A percentile compares a stretch with the other conserved stretches of the same genome.
Conservation (phyloP, 1,140 invertebrate genomes). For the Rhagoletis zephyria region DNA sequence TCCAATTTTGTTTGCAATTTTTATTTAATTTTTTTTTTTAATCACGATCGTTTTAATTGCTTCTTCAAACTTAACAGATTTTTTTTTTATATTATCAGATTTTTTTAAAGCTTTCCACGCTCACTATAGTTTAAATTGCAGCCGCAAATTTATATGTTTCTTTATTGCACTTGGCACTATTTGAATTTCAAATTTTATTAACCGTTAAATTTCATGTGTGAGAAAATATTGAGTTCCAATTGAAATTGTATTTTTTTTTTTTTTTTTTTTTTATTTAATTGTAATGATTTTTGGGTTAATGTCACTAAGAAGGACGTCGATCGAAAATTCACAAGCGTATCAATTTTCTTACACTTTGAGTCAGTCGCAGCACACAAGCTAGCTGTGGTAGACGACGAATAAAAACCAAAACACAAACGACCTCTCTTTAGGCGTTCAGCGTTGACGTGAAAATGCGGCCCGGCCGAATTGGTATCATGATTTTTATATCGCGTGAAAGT, state of each 20-base stretch:
- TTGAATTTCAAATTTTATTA: background rate
- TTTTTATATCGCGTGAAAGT: conserved; percentile 64
- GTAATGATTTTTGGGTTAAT: background rate
- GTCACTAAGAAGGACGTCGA: conserved; percentile 38
- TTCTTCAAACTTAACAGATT: background rate
- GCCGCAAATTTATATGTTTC: background rate
- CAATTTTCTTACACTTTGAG: background rate
- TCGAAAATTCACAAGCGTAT: conserved; percentile 36
- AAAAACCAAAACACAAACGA: conserved; percentile 52
- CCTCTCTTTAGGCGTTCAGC: conserved; percentile 56
- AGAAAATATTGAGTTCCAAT: background rate
- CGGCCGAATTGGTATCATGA: conserved; percentile 59
- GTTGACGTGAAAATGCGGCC: conserved; percentile 61
- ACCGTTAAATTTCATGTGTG: background rate
- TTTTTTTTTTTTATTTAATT: background rate
- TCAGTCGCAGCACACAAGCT: conserved; percentile 24
- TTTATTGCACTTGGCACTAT: conserved; percentile 34
- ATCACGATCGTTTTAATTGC: background rate
- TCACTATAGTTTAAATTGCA: background rate
- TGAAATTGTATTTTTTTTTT: background rate
- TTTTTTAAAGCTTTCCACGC: background rate
- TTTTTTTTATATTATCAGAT: background rate
- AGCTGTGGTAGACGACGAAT: background rate
- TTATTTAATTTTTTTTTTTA: background rate
- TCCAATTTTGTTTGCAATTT: background rate